These are phyloP conservation scores for Sus cebifrons DNA, from an alignment of 2,797 vertebrate genomes.

Conservation along the genomic window DNA sequence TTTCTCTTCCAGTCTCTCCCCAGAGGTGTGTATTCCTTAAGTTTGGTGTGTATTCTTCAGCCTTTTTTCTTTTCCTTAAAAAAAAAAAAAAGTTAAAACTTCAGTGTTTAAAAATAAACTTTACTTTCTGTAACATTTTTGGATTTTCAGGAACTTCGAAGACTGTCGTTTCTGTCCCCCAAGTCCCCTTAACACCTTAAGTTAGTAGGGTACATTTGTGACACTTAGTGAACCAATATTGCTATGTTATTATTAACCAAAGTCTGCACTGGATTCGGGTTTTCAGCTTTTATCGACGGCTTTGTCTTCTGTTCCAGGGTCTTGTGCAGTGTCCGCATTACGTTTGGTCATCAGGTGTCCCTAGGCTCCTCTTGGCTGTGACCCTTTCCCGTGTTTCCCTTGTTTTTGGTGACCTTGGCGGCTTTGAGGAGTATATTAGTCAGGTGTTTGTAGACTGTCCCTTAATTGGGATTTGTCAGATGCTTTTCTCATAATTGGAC, in stretches of 20 bases:
- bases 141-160: constrained; percentile 50
- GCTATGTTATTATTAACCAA: neutral
- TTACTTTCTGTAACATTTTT: neutral
- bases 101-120: neutral
- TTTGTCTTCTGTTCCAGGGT: neutral
- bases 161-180: neutral
- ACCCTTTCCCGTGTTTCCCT: neutral
- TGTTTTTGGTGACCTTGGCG: neutral
- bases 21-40: neutral
- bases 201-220: neutral
- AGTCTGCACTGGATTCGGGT: neutral
- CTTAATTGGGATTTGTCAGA: neutral
- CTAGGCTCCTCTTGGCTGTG: neutral
- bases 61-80: neutral
- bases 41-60: neutral
- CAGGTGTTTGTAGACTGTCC: neutral
- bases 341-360: neutral
- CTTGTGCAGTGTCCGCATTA: neutral
- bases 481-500: constrained; percentile 17
- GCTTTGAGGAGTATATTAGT: neutral
- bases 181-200: neutral
- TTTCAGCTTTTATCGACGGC: constrained; percentile 7
- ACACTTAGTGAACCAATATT: neutral
- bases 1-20: neutral
- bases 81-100: neutral